phyloP scores from a whole-genome alignment of 2,888 invertebrate genomes.

The Drosophila falleni region DNA sequence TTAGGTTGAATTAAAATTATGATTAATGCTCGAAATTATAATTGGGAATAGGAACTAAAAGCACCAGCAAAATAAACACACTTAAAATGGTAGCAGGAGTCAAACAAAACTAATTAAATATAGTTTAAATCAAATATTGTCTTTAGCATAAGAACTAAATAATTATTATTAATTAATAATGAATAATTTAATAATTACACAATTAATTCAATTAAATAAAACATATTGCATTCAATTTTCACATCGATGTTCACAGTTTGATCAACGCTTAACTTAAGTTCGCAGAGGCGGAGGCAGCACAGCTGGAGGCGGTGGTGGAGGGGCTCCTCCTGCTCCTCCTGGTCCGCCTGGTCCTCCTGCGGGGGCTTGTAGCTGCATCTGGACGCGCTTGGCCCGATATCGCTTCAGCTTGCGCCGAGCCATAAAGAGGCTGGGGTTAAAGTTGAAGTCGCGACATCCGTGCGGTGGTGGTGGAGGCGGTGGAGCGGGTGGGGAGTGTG shows the following conservation, averaged over 20 bases:
- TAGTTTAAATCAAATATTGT: constrained; percentile 52
- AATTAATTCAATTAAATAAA: constrained; percentile 17
- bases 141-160: constrained; percentile 40
- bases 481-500: constrained; percentile 37
- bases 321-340: neutral
- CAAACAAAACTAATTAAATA: constrained; percentile 22
- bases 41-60: constrained; percentile 77
- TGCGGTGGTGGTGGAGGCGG: constrained; percentile 30
- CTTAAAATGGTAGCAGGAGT: constrained; percentile 9
- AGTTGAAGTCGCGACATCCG: constrained; percentile 73
- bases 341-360: neutral
- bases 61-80: constrained; percentile 72
- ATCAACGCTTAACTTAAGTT: constrained; percentile 33
- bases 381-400: constrained; percentile 74
- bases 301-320: constrained; percentile 42
- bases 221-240: constrained; percentile 75
- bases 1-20: constrained; percentile 33
- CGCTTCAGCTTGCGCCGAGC: constrained; percentile 83
- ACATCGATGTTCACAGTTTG: constrained; percentile 66
- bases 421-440: constrained; percentile 83
- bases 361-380: constrained; percentile 45
- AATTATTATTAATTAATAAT: constrained; percentile 11
- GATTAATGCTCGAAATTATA: constrained; percentile 52
- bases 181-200: constrained; percentile 23
- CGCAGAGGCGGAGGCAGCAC: constrained; percentile 51